Base-by-base conservation (phyloP, 2,888 invertebrate species). In the Neuroscelio doddi region DNA sequence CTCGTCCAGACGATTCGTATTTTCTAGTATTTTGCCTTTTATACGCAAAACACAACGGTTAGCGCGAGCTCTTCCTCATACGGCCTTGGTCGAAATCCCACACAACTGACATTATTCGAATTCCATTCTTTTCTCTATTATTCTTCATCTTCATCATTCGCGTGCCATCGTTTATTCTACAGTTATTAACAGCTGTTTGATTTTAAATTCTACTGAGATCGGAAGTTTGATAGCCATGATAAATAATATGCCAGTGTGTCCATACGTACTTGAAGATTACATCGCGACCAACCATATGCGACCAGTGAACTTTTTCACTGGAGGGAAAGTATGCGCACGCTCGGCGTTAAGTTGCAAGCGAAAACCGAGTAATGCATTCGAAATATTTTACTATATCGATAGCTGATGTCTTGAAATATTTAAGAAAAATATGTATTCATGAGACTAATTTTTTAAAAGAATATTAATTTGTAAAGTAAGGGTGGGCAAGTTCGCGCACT, bases 1-100 rank as follows among this genome's bases (percentile, higher is more conserved):
- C 58, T 21, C 45, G 44, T 17, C 45, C 46, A 10, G 46, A 15
- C 24, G 39, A 39, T 27, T 49, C 46, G 58, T 34, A 46, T 64
- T 50, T 47, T 55, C 45, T 41, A 53, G 27, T 49, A 14, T 46
- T 65, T 9, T 53, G 34, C 38, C 27, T 61, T 27, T 50, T 36
- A 45, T 44, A 36, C 51, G 51, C 56, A 34, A 61, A 65, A 49
- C 52, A 29, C 39, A n/a, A n/a, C n/a, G n/a, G n/a, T 39, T 36
- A 45, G 51, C 53, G 53, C 24, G 10, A n/a, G n/a, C 51, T 45
- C 42, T 53, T 47, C 15, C 58, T 56, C 16, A 32, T 49, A 36
- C 64, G 59, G 69, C 78, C 80, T 80, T 80, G 77, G 70, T 68
- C 64, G 64, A 68, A 55, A 69, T 80, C 80, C 80, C 80, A 81